Percentiles rank a stretch among this genome's conserved stretches.
Conservation (phyloP, 2,113 vertebrate genomes). For the Oenanthe oenanthe region DNA sequence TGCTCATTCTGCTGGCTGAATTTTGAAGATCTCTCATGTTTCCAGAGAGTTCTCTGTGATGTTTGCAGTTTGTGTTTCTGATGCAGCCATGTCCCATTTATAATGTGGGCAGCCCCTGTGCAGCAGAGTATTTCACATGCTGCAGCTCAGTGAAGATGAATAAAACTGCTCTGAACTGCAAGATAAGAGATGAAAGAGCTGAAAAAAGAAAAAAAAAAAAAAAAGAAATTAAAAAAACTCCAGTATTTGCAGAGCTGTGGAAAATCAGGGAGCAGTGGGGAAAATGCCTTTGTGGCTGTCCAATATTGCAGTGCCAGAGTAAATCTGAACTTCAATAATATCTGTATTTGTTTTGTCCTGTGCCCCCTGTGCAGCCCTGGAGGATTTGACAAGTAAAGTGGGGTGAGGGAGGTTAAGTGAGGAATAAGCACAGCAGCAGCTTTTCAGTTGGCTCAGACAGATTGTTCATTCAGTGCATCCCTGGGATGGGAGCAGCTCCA, state of each 20-base stretch:
- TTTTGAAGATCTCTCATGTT: not conserved
- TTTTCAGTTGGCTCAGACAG: conserved; percentile 1
- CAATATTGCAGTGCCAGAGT: not conserved
- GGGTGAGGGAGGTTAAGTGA: conserved; percentile 39
- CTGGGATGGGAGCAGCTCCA: not conserved
- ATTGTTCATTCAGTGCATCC: conserved; percentile 22
- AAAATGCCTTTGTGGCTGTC: accelerated
- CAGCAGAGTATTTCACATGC: not conserved
- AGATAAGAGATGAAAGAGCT: conserved; percentile 6
- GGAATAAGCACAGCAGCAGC: conserved; percentile 9
- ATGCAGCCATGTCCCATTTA: not conserved
- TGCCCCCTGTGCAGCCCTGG: not conserved
- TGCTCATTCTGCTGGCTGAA: not conserved
- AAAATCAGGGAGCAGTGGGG: not conserved
- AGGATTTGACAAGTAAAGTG: conserved; percentile 5
- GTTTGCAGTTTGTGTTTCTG: not conserved
- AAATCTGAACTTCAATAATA: not conserved
- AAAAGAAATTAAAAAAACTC: too few relatives aligned
- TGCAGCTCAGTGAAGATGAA: not conserved
- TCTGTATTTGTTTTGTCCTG: not conserved
- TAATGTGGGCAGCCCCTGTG: not conserved
- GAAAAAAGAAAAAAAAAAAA: not conserved
- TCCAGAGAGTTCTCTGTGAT: not conserved
- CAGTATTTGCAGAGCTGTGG: not conserved
- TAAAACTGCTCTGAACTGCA: not conserved